These are phyloP conservation scores for Hydropsyche betteni DNA, from an alignment of 2,888 invertebrate species.

Conservation along the genomic window DNA sequence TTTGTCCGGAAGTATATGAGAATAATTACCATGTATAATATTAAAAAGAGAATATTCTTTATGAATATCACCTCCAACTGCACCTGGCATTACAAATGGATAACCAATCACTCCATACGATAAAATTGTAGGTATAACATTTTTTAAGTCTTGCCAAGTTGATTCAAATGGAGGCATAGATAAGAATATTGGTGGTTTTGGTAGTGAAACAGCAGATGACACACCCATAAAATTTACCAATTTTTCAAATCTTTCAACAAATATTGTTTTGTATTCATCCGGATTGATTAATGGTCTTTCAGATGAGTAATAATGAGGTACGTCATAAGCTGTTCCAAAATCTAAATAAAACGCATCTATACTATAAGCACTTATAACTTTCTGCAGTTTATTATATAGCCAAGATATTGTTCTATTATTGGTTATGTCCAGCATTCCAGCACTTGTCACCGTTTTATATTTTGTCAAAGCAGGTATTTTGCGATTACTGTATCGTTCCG, in stretches of 20 bases:
- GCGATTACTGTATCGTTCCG: slow-evolving; percentile 80
- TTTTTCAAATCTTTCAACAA: slow-evolving; percentile 72
- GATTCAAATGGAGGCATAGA: slow-evolving; percentile 87
- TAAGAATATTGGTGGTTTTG: slow-evolving; percentile 86
- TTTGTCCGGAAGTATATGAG: slow-evolving; percentile 72
- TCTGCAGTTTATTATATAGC: slow-evolving; percentile 77
- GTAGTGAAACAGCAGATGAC: slow-evolving; percentile 82
- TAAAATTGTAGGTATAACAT: slow-evolving; percentile 86
- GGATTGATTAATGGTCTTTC: slow-evolving; percentile 79
- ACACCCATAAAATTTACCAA: slow-evolving; percentile 79
- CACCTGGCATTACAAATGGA: slow-evolving; percentile 92
- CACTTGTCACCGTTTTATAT: slow-evolving; percentile 82
- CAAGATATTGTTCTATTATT: slow-evolving; percentile 83
- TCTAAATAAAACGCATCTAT: slow-evolving; percentile 89
- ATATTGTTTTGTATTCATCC: slow-evolving; percentile 81
- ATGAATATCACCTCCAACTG: slow-evolving; percentile 89
- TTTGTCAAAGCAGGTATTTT: slow-evolving; percentile 84
- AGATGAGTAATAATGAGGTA: slow-evolving; percentile 87
- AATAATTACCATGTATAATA: slow-evolving; percentile 59
- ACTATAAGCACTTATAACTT: slow-evolving; percentile 75
- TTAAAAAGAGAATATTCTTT: slow-evolving; percentile 59
- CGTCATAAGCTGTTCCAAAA: slow-evolving; percentile 82
- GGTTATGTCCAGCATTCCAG: slow-evolving; percentile 87
- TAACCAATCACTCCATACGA: slow-evolving; percentile 91
- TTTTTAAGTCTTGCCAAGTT: slow-evolving; percentile 84